Base-by-base conservation (phyloP, 1,140 invertebrate genomes). In the Lasaia peninsularis region DNA sequence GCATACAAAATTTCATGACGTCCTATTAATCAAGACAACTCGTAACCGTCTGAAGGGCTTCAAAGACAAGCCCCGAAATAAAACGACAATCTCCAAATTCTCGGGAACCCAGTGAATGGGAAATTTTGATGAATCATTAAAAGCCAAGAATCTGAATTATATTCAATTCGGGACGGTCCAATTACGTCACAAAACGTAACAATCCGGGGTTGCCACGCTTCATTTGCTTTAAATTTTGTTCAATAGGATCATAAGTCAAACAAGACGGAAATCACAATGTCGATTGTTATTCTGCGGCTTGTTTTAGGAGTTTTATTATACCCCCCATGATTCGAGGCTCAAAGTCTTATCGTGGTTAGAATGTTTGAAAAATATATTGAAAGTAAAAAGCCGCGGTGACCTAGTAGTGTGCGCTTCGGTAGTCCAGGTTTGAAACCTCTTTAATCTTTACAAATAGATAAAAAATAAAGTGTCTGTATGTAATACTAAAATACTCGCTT, bases 241-340 rank as follows among this genome's bases (percentile, higher is more conserved):
- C 44, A 48, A 48, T 48, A 18, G 44, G 18, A 21, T 48, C 44
- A 48, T 48, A 48, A 48, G 44, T 48, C 44, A 48, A 48, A 48
- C 20, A 48, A 48, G 20, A 20, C 18, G 44, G 11, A 21, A 44
- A 12, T 48, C 10, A 48, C 40, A 20, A n/a, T 48, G 20, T 48
- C n/a, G n/a, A n/a, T n/a, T 48, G 20, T 28, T 28, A 28, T 28
- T 3, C 24, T 28, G 5, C 5, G 8, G 24, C 24, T 3, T 28
- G 24, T 5, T 28, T 28, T 28, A 28, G 24, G 8, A 28, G 24
- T 28, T 4, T 6, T 28, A 28, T 28, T n/a, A n/a, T n/a, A n/a
- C n/a, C n/a, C 24, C 24, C 24, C 24, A 28, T 28, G 24, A 7
- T 28, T 28, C 24, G n/a, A n/a, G n/a, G n/a, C n/a, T n/a, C n/a